Evolutionary conservation across 2,113 vertebrate species (phyloP), one percentile per base, ranked within the genome.

Genomic region (Clarias gariepinus): DNA sequence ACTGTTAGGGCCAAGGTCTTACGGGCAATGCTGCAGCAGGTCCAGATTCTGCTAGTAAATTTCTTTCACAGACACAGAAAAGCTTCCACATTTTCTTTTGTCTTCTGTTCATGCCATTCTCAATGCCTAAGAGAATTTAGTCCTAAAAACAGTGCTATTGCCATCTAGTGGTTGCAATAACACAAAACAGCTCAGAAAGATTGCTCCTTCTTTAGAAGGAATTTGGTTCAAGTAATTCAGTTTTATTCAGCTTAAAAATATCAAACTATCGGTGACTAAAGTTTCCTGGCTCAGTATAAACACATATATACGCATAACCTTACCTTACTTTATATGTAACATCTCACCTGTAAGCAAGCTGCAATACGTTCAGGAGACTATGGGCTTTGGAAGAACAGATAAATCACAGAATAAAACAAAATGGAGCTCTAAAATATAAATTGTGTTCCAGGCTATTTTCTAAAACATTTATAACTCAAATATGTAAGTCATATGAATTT

Each of bases 91-190:
- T 30, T 21, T 86, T 86, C 81, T 21, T 80, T 71, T 58, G 63
- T 30, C 52, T 71, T 36, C 77, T 81, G 76, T 81, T 86, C 83
- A 85, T 79, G 21, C 47, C 60, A 57, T 53, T 41, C 64, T 63
- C 23, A 69, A 60, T 16, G n/a, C 25, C 58, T 85, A 18, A 60
- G 6, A 55, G 41, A 21, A 66, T 36, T 68, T 6, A 36, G 2
- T 41, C 25, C 41, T n/a, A 33, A 12, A 79, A 87, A 83, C 30
- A n/a, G 36, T 33, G 52, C 73, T 21, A n/a, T 23, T 25, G 58
- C 83, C 88, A 86, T 83, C 88, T 87, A 80, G 83, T 74, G 86
- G 81, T 66, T 16, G 13, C 15, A 73, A 15, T 52, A 1, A 52
- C 25, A 63, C 16, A n/a, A 52, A 4, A 63, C 71, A 52, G 30